Evolutionary conservation across 1,140 invertebrate species (phyloP).

Genomic region (Chironomus tepperi): DNA sequence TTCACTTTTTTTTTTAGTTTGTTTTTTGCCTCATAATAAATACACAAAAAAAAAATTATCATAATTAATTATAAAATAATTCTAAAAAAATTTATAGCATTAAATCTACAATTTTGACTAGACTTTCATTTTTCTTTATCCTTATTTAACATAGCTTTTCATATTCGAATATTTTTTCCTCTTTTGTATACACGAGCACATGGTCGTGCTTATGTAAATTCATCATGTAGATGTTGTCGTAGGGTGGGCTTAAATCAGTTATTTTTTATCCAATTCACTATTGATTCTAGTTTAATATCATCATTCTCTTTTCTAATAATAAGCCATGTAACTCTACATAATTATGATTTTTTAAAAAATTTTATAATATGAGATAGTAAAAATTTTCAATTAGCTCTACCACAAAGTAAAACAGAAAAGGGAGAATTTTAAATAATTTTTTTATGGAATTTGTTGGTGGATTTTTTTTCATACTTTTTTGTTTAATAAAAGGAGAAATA

Average conservation of each 20-base stretch:
- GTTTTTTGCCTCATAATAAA: constrained; percentile 8
- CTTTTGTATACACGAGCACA: not conserved
- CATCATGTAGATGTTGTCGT: not conserved
- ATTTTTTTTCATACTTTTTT: no score
- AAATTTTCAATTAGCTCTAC: no score
- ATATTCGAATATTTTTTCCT: not conserved
- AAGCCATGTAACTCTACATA: no score
- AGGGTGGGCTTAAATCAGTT: no score
- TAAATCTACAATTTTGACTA: constrained; percentile 20
- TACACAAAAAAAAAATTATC: constrained; percentile 8
- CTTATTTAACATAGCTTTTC: not conserved
- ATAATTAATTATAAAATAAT: not conserved
- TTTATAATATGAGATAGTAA: no score
- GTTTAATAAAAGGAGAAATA: no score
- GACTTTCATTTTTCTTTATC: not conserved
- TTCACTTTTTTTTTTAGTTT: not conserved
- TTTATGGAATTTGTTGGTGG: not conserved
- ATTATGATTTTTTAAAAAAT: no score
- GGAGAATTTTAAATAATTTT: not conserved
- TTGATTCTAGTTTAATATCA: no score
- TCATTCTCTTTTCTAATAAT: no score
- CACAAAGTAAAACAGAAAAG: not conserved
- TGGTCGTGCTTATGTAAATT: not conserved
- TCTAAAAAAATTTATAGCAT: constrained; percentile 4
- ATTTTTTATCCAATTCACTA: no score